Evolutionary conservation across 2,888 invertebrate genomes (phyloP), one percentile per base, ranked within the genome.

Genomic region (Deroplatys truncata): DNA sequence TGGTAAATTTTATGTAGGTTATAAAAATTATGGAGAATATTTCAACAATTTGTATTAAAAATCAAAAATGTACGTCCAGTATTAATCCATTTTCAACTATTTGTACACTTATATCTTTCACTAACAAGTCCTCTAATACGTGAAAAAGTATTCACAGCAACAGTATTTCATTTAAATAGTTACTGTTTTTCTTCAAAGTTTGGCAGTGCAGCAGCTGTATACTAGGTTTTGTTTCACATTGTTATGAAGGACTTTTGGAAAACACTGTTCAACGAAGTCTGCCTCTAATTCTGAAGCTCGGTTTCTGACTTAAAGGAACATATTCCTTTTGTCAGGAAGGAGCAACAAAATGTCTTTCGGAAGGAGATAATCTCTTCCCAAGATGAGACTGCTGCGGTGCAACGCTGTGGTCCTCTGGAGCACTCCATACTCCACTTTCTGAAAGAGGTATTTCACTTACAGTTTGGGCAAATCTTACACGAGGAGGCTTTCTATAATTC

Each of bases 351-450:
- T 49, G 49, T 15, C 56, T 56, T 56, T 56, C 56, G 1, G 56
- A 20, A 20, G 56, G 56, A 0, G 25, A 25, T 72, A 72, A 72
- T 20, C 20, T 72, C 7, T 72, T 72, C 56, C 56, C 56, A 25
- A 20, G 5, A 4, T 20, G 16, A 16, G 56, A 72, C 9, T 72
- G 20, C 25, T 72, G 20, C 9, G 20, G 7, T 2, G 20, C 25
- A 25, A 72, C 20, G 20, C 20, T 72, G 20, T 88, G 88, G 35
- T 90, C 90, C 49, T 90, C 90, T 13, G 72, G 84, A 10, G 84
- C 56, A 28, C 89, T 88, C 90, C 90, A 90, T 13, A 86, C 90
- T 10, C 88, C 88, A 84, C 90, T 89, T 85, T 88, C 90, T 43
- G 86, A 83, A 28, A 89, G 43, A 0, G 90, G 86, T 84, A 90